A percentile compares a stretch with the other conserved stretches of the same genome.
Conservation (phyloP, 2,113 vertebrate genomes). For the Raja brachyura region DNA sequence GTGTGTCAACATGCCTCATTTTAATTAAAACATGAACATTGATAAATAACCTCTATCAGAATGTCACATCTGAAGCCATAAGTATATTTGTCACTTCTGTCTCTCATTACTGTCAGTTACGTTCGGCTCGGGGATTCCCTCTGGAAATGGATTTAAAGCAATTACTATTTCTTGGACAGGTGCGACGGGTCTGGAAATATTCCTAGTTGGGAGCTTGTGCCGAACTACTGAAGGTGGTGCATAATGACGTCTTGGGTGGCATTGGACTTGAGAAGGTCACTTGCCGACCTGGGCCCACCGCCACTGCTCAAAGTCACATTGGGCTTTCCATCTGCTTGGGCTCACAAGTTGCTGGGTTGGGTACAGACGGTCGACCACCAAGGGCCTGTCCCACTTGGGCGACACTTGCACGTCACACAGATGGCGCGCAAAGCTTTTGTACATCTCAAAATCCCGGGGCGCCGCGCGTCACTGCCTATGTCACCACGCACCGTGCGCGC, state of each 20-base stretch:
- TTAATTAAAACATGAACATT: neutral
- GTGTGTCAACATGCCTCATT: neutral
- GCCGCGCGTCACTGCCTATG: no score
- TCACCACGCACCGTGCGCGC: no score
- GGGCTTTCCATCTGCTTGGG: no score
- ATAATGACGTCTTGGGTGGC: neutral
- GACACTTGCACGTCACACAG: no score
- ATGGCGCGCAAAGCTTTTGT: no score
- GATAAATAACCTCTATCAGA: neutral
- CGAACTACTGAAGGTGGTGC: neutral
- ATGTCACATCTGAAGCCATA: slow-evolving; percentile 13
- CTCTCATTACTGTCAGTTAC: neutral
- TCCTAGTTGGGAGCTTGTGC: neutral
- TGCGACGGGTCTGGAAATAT: neutral
- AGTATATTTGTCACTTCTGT: neutral
- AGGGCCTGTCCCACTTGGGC: no score
- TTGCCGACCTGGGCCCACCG: neutral
- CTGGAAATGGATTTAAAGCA: slow-evolving; percentile 1
- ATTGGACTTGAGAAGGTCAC: neutral
- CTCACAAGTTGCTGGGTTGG: no score
- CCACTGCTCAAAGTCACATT: neutral
- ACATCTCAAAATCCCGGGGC: no score
- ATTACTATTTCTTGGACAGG: neutral
- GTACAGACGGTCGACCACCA: no score
- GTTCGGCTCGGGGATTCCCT: neutral